Evolutionary conservation across 2,797 vertebrate genomes (phyloP).

Genomic region (Phrynocephalus vlangalii): DNA sequence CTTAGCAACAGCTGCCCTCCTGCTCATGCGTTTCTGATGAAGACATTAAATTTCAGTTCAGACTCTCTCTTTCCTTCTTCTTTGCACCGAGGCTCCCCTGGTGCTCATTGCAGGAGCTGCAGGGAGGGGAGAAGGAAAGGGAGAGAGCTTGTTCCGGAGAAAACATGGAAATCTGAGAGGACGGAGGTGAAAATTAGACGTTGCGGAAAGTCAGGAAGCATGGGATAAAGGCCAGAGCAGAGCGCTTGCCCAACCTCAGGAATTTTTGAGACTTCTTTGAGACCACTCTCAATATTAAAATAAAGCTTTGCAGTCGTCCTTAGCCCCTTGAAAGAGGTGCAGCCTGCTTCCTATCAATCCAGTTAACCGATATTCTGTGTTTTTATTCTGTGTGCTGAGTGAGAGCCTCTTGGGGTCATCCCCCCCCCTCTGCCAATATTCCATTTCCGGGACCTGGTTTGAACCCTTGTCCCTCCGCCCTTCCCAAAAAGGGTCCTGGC

Average conservation of each 20-base stretch:
- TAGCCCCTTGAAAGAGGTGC: no score
- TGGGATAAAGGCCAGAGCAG: neutral
- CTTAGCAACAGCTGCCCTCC: neutral
- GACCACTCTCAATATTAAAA: neutral
- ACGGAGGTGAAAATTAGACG: conserved; percentile 13
- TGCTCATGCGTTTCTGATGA: neutral
- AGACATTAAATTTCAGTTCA: neutral
- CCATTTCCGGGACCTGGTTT: no score
- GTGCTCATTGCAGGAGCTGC: neutral
- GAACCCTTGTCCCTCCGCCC: no score
- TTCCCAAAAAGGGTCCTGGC: no score
- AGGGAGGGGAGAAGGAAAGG: neutral
- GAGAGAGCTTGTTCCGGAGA: neutral
- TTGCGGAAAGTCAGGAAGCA: neutral
- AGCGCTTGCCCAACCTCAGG: neutral
- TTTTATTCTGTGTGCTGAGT: no score
- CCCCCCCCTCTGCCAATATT: no score
- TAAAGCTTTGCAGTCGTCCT: no score
- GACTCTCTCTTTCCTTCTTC: neutral
- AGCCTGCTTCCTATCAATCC: no score
- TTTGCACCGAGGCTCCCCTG: conserved; percentile 12
- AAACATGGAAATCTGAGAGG: neutral
- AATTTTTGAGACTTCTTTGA: neutral
- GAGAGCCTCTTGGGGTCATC: no score
- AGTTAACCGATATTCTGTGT: no score